Conservation (phyloP, 2,113 vertebrate species). For the western clawed frog (Xenopus tropicalis) region DNA sequence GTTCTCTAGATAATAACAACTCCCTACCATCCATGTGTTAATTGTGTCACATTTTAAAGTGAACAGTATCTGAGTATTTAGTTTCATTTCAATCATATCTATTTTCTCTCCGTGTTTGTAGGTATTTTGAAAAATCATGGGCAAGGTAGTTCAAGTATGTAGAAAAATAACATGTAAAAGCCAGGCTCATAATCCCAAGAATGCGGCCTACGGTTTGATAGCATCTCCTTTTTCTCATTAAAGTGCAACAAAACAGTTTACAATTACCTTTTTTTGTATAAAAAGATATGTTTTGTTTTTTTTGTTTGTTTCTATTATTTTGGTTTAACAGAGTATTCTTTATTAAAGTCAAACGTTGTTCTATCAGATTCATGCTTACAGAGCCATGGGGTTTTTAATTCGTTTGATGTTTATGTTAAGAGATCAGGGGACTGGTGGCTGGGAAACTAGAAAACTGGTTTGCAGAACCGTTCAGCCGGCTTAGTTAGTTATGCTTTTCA, state of each 20-base stretch:
- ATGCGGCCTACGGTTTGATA: neutral
- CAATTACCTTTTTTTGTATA: neutral
- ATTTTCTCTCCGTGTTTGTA: conserved; percentile 22
- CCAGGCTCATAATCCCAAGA: neutral
- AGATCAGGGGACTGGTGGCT: neutral
- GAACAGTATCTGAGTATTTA: conserved; percentile 29
- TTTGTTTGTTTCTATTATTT: neutral
- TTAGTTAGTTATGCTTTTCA: neutral
- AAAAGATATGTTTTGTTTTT: neutral
- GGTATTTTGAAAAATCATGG: neutral
- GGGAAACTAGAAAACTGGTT: neutral
- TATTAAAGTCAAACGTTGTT: neutral
- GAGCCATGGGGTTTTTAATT: neutral
- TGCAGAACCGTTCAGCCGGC: neutral
- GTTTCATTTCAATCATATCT: conserved; percentile 34
- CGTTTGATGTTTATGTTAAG: conserved; percentile 1
- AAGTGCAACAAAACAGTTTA: too few relatives aligned
- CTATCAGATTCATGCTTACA: too few relatives aligned
- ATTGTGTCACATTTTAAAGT: conserved; percentile 43
- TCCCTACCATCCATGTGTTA: conserved; percentile 41
- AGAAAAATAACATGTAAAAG: too few relatives aligned
- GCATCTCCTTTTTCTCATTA: too few relatives aligned
- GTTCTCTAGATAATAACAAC: conserved; percentile 43
- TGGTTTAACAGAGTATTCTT: neutral
- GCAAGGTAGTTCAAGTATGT: neutral